A percentile compares a stretch with the other conserved stretches of the same genome.
phyloP scores from a whole-genome alignment of 2,888 invertebrate genomes.

The Torymus tubicola region DNA sequence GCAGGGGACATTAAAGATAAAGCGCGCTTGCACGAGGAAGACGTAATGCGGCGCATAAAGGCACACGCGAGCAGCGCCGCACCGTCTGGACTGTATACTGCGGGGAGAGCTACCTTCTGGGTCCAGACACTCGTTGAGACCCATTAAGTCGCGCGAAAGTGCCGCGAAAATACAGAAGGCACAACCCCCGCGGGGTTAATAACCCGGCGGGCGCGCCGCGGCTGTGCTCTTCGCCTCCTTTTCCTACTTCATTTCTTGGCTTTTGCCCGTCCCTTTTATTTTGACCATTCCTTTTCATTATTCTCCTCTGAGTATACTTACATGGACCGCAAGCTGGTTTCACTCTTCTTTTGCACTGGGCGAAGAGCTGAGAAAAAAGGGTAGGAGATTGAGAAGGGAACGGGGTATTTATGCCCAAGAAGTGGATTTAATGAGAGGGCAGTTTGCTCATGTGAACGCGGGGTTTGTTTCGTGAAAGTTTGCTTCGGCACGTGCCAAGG shows the following conservation, averaged over 20 bases:
- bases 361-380: neutral
- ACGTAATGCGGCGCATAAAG: neutral
- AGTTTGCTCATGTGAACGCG: neutral
- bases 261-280: constrained; percentile 5
- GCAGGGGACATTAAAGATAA: constrained; percentile 15
- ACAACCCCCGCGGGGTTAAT: constrained; percentile 38
- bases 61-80: neutral
- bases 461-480: constrained; percentile 7
- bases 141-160: constrained; percentile 58
- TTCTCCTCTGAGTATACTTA: constrained; percentile 22
- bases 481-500: neutral
- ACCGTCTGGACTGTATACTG: neutral
- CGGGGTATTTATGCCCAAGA: constrained; percentile 27
- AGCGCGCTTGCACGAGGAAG: constrained; percentile 6
- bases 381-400: neutral
- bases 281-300: constrained; percentile 48
- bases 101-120: neutral
- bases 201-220: constrained; percentile 16
- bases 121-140: constrained; percentile 56
- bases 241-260: neutral
- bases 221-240: neutral
- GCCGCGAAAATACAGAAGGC: constrained; percentile 51
- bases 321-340: constrained; percentile 11
- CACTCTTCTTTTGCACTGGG: constrained; percentile 6
- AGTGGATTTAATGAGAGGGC: constrained; percentile 35